Evolutionary conservation across 2,797 vertebrate species (phyloP), one percentile per base, ranked within the genome.

Genomic region (Coccyzus lansbergi): DNA sequence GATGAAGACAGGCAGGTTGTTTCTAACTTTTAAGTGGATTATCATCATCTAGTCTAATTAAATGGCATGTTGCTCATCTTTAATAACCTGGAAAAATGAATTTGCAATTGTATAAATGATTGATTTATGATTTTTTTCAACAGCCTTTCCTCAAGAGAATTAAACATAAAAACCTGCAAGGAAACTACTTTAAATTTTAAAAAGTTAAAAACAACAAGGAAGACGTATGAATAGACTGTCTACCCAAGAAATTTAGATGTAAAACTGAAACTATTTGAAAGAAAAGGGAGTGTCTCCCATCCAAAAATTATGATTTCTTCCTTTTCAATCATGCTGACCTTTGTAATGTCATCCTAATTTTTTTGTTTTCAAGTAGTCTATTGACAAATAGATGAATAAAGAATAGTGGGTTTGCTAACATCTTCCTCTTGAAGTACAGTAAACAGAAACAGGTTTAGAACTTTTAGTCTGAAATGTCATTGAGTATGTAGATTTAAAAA

Each of bases 21-120:
- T 95, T 88, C 92, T 79, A 88, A 88, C 3, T 40, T 95, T 52
- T 85, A 92, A 95, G 81, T 84, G 65, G 64, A 89, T 92, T 93
- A 75, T 83, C 53, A 74, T 86, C 3, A 9, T 92, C 79, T 77
- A 63, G 71, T 92, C 71, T 93, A 95, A 95, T 95, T 94, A 95
- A 95, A 91, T 79, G 38, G 51, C 36, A 70, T 56, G 60, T 59
- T 83, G 91, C 90, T 95, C 93, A 40, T 49, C 94, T 90, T 93
- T 92, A 94, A 92, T 95, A 95, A 92, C 84, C 52, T 83, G 42
- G 38, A 38, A 86, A 93, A 95, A 93, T 74, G 75, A 95, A 95
- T 92, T 82, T 79, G 62, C 33, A 55, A 53, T 84, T 74, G n/a
- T 80, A 74, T 77, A 92, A 92, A 64, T 64, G 71, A 36, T 53